Percentiles rank a stretch among this genome's conserved stretches.
phyloP scores from a whole-genome alignment of 2,797 vertebrate genomes.

The Periparus ater region DNA sequence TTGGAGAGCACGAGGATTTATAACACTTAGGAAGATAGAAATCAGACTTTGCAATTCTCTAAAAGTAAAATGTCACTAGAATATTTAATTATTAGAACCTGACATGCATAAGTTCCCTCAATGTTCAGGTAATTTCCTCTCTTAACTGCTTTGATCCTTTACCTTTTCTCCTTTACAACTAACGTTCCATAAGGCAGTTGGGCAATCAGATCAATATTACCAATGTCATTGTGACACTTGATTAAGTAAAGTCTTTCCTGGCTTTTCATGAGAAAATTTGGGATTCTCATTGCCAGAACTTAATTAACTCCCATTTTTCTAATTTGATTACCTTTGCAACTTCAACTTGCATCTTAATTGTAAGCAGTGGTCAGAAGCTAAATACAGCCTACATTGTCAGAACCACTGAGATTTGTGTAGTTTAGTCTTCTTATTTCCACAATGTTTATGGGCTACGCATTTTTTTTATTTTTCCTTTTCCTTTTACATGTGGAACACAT shows the following conservation, averaged over 20 bases:
- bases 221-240: constrained; percentile 31
- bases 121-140: not conserved
- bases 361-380: not conserved
- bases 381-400: not conserved
- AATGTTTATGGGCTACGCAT: not conserved
- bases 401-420: not conserved
- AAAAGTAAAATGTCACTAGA: not conserved
- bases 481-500: not conserved
- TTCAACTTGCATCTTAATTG: constrained; percentile 36
- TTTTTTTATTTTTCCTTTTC: not conserved
- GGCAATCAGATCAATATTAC: constrained; percentile 22
- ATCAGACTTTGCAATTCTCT: not conserved
- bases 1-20: not conserved
- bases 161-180: not conserved
- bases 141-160: not conserved
- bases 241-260: constrained; percentile 31
- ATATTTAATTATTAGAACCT: not conserved
- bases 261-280: constrained; percentile 31
- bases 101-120: not conserved
- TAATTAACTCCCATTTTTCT: constrained; percentile 34
- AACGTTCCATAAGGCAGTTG: not conserved
- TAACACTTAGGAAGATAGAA: not conserved
- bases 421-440: not conserved
- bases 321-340: constrained; percentile 39
- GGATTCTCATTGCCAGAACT: not conserved